Percentiles rank a stretch among this genome's conserved stretches.
phyloP scores from a whole-genome alignment of 1,140 invertebrate species.

The Lepidotrigona ventralis region DNA sequence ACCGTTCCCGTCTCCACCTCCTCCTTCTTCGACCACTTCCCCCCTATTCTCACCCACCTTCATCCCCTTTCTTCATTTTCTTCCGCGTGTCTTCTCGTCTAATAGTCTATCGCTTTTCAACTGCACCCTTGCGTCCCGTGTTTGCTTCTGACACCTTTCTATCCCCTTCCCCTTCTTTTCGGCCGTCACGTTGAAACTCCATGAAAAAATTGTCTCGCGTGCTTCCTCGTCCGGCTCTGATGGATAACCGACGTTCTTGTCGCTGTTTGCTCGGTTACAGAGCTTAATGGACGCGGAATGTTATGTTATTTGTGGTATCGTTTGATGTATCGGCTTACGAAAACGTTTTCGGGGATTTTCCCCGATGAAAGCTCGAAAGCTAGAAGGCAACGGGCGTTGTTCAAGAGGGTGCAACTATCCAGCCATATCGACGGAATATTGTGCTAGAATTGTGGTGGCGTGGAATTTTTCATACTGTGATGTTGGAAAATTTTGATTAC shows the following conservation, averaged over 20 bases:
- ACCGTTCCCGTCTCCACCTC: neutral
- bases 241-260: neutral
- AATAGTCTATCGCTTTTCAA: slow-evolving; percentile 41
- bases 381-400: neutral
- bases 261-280: neutral
- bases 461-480: neutral
- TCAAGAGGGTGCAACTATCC: neutral
- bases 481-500: neutral
- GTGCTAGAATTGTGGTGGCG: neutral
- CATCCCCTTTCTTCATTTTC: slow-evolving; percentile 30
- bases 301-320: slow-evolving; percentile 21
- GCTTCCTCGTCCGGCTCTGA: neutral
- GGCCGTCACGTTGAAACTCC: neutral
- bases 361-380: neutral
- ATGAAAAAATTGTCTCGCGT: slow-evolving; percentile 15
- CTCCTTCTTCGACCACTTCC: too few relatives aligned
- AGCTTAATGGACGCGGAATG: slow-evolving; percentile 19
- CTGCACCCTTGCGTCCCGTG: neutral
- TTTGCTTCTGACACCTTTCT: slow-evolving; percentile 35
- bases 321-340: slow-evolving; percentile 25
- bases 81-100: slow-evolving; percentile 38
- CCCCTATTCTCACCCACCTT: neutral
- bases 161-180: too few relatives aligned
- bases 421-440: neutral
- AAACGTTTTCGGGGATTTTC: neutral